Percentiles rank a stretch among this genome's conserved stretches.
Conservation (phyloP, 2,888 invertebrate genomes). For the Craniophora ligustri region DNA sequence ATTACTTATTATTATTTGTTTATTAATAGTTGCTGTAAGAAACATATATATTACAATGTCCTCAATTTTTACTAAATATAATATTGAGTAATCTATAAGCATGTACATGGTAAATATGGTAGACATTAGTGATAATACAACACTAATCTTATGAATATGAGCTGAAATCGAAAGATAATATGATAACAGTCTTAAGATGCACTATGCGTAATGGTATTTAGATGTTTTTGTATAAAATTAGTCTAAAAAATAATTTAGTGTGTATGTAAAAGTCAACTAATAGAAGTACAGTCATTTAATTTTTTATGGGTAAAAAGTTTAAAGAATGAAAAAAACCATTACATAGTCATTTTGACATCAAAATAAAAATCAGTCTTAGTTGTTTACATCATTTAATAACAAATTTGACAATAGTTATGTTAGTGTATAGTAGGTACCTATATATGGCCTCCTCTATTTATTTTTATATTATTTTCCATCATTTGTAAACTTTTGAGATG, state of each 20-base stretch:
- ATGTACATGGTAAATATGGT: slow-evolving; percentile 44
- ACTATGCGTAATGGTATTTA: slow-evolving; percentile 55
- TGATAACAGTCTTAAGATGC: slow-evolving; percentile 59
- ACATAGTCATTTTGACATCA: slow-evolving; percentile 17
- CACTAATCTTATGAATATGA: slow-evolving; percentile 87
- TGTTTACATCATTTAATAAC: slow-evolving; percentile 47
- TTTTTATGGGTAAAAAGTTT: slow-evolving; percentile 35
- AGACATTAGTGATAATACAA: slow-evolving; percentile 66
- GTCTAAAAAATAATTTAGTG: slow-evolving; percentile 44
- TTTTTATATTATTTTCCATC: slow-evolving; percentile 50
- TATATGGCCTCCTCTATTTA: slow-evolving; percentile 45
- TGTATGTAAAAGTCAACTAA: slow-evolving; percentile 47
- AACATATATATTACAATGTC: slow-evolving; percentile 27
- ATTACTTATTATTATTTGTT: slow-evolving; percentile 5
- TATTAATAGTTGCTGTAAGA: slow-evolving; percentile 20
- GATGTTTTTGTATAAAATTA: slow-evolving; percentile 54
- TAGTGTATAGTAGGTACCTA: slow-evolving; percentile 66
- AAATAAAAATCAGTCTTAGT: slow-evolving; percentile 25
- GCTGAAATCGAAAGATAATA: slow-evolving; percentile 71
- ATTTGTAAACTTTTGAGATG: slow-evolving; percentile 87
- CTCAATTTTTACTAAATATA: slow-evolving; percentile 30
- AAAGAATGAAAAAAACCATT: slow-evolving; percentile 35
- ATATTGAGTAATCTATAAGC: slow-evolving; percentile 44
- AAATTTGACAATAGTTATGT: slow-evolving; percentile 75
- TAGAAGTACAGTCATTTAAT: slow-evolving; percentile 35